phyloP scores from a whole-genome alignment of 2,888 invertebrate species.

The Drymonia ruficornis region DNA sequence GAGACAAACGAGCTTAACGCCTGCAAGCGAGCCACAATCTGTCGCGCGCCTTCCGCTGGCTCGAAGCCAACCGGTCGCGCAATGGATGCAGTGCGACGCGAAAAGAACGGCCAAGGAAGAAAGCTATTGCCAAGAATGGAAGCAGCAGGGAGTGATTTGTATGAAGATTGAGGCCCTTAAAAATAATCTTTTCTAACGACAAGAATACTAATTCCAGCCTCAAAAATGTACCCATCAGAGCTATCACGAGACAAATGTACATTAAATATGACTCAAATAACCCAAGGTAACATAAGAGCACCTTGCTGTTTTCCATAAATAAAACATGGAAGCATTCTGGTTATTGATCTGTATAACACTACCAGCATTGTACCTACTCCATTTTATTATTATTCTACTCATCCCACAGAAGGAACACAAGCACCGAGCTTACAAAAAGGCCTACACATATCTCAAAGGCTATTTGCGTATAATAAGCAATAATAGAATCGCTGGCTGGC shows the following conservation, averaged over 20 bases:
- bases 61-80: neutral
- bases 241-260: too few species aligned
- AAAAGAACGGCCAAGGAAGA: neutral
- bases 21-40: neutral
- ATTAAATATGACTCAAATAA: too few species aligned
- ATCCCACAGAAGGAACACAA: neutral
- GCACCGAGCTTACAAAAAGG: neutral
- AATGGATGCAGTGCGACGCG: neutral
- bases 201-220: too few species aligned
- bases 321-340: too few species aligned
- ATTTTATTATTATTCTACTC: neutral
- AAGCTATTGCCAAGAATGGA: neutral
- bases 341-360: too few species aligned
- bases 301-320: too few species aligned
- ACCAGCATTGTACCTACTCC: too few species aligned
- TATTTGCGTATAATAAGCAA: conserved; percentile 14
- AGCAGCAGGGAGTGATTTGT: neutral
- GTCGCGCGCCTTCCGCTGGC: conserved; percentile 1
- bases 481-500: neutral
- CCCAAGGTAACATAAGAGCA: too few species aligned
- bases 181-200: too few species aligned
- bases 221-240: too few species aligned
- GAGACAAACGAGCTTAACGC: conserved; percentile 1
- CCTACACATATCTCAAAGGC: conserved; percentile 5
- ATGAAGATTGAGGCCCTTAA: neutral